Base-by-base conservation (phyloP, 2,797 vertebrate species). In the Rallus crepitans region DNA sequence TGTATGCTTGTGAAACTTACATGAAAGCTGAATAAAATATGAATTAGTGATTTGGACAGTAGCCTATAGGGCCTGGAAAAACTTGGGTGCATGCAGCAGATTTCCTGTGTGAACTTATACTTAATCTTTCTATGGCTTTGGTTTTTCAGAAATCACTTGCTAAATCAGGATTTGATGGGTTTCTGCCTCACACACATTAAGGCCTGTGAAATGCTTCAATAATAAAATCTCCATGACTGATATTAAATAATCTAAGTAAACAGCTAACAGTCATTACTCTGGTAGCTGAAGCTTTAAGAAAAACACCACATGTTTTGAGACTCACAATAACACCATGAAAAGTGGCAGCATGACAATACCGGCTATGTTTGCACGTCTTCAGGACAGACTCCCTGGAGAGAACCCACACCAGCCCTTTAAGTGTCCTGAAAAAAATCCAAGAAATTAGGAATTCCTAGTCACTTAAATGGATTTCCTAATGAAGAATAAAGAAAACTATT, bases 281-380 rank as follows among this genome's bases (percentile, higher is more conserved):
- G 33, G 42, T 35, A 94, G 63, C 48, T 84, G 71, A 90, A 90
- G 30, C 55, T 92, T 93, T 93, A 87, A 89, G 86, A 89, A 93
- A 95, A 95, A 90, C 69, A 90, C 57, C 78, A 56, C 96, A 76
- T 93, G 78, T 65, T 95, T 82, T 84, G 77, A 83, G 55, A 94
- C 57, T 86, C 30, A 59, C 21, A 69, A 31, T 16, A 92, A 82
- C 39, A 73, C 30, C 45, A 63, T 28, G 70, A 72, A 55, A 93
- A 87, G 59, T 76, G 64, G 23, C 42, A 89, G 42, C 8, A 48
- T 77, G 78, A 89, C 66, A 92, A 90, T 53, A 84, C n/a, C 60
- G 47, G 18, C 30, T 89, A 25, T 86, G 55, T 87, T 84, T 94
- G 27, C n/a, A 59, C 2, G 12, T 70, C 81, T 69, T 90, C 33